Conservation (phyloP, 2,113 vertebrate species). For the Indicator maculatus region DNA sequence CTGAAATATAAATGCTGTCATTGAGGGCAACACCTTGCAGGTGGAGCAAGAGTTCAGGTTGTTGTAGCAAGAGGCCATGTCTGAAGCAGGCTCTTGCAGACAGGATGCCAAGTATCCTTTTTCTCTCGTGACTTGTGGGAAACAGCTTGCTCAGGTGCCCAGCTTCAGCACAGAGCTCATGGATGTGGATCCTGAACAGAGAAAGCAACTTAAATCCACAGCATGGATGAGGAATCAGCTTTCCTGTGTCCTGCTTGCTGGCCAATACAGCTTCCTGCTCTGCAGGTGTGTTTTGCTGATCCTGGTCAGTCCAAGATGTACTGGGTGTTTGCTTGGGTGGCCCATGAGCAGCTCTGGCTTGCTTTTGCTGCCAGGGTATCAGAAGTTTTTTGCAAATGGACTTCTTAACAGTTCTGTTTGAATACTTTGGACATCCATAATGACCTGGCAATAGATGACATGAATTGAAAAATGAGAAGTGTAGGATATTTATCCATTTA, state of each 20-base stretch:
- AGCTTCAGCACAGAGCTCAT: not conserved
- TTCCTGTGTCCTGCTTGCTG: not conserved
- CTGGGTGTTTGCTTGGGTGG: not conserved
- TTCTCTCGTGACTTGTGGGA: not conserved
- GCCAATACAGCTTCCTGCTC: not conserved
- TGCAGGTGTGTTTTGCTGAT: not conserved
- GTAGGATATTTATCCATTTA: constrained; percentile 15
- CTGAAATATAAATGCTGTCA: rapidly evolving
- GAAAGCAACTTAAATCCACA: not conserved
- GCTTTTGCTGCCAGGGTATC: not conserved
- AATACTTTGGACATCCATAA: not conserved
- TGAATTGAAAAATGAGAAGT: constrained; percentile 10
- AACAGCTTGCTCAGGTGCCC: not conserved
- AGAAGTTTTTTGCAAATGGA: not conserved
- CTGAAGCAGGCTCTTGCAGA: not conserved
- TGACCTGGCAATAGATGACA: not conserved
- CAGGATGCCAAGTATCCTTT: not conserved
- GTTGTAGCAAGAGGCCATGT: not conserved
- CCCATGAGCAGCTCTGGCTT: not conserved
- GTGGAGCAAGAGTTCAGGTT: not conserved
- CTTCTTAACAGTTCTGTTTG: not conserved
- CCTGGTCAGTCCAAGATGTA: no score
- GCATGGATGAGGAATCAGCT: not conserved
- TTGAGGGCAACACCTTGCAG: not conserved
- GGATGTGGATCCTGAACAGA: not conserved